A percentile compares a stretch with the other conserved stretches of the same genome.
Evolutionary conservation across 2,888 invertebrate genomes (phyloP).

Genomic region (Acronicta psi): DNA sequence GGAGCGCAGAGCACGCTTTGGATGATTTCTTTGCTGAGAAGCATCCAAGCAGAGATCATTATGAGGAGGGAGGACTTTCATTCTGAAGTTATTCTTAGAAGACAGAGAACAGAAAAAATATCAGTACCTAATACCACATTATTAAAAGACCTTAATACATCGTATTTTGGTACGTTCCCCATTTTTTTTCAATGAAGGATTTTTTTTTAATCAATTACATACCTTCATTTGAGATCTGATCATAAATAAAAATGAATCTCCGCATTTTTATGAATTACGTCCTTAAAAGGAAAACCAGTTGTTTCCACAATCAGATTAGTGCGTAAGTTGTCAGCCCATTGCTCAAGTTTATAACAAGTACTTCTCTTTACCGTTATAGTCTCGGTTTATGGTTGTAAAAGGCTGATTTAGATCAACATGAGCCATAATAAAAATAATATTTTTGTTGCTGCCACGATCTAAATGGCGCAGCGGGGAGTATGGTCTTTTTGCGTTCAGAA

Average conservation of each 20-base stretch:
- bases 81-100: no score
- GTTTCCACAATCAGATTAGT: conserved; percentile 39
- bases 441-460: conserved; percentile 11
- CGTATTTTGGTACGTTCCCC: no score
- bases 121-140: no score
- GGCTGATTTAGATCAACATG: conserved; percentile 29
- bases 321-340: conserved; percentile 52
- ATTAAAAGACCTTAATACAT: no score
- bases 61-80: no score
- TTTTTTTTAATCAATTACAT: no score
- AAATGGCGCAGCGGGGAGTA: conserved; percentile 33
- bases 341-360: conserved; percentile 36
- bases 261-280: conserved; percentile 29
- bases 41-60: no score
- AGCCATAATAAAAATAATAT: conserved; percentile 13
- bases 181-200: no score
- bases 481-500: conserved; percentile 2
- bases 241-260: conserved; percentile 13
- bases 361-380: conserved; percentile 23
- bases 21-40: background rate
- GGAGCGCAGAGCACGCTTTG: no score
- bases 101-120: no score
- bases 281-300: conserved; percentile 29
- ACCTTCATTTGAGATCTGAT: no score
- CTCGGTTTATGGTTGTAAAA: conserved; percentile 28